Base-by-base conservation (phyloP, 2,888 invertebrate genomes). In the Eupithecia pulchellata region DNA sequence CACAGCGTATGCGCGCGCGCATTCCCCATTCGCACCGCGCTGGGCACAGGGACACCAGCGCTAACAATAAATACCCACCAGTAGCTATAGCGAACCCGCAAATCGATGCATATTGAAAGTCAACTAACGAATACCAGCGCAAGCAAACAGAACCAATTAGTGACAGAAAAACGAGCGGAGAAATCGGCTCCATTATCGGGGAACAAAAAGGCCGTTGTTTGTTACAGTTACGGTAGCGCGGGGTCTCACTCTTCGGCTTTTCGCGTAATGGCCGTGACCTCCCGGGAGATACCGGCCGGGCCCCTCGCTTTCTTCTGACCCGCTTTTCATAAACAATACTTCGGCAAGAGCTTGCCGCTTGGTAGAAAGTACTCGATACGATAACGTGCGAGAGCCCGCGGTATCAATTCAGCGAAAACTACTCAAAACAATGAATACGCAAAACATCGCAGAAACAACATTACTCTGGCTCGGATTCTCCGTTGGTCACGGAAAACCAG, bases 281-380 rank as follows among this genome's bases (percentile, higher is more conserved):
- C 89, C 89, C 42, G 87, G 86, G 90, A 90, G 92, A 91, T 91
- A 91, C 88, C 88, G 86, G 84, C 91, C 91, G 85, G 84, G 86
- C 87, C 87, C 87, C 87, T 87, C 90, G 91, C 93, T 94, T 93
- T 94, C 93, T 91, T 92, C 86, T 94, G 93, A 93, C 93, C 93
- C 91, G 89, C 92, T 94, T 93, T 93, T 92, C 91, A 87, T 89
- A 91, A 92, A 93, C 93, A 93, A 93, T 93, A 93, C 93, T 91
- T 87, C 86, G 89, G 84, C 89, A 87, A 80, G 85, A 84, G 80
- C 82, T 80, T 83, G 88, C 84, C 79, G 81, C 82, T 80, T 84
- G 80, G 91, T 92, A 89, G 93, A 94, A 93, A 94, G 93, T 92
- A 86, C 86, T 86, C 89, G 88, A 89, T 88, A 89, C 89, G 88